Base-by-base conservation (phyloP, 2,113 vertebrate species). In the Saccopteryx bilineata region DNA sequence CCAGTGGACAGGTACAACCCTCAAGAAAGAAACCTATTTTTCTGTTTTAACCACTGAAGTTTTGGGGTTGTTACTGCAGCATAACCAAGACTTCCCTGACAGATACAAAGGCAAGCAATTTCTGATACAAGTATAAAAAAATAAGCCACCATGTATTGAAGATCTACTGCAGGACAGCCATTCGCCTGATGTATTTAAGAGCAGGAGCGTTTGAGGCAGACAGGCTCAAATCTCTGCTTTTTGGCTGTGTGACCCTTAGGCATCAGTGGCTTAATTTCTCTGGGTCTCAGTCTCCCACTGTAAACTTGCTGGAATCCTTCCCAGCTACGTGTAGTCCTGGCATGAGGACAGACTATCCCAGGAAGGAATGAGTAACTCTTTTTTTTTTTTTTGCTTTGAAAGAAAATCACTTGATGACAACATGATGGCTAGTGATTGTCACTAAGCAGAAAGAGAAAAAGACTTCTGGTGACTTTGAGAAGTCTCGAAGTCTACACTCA, bases 381-480 rank as follows among this genome's bases (percentile, higher is more conserved):
- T 39, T 39, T 39, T 3, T n/a, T 56, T 23, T 60, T n/a, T 66
- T 87, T 91, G 69, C 75, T 92, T 28, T 95, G 93, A 58, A 86
- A 86, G 33, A 46, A 87, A 48, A 89, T 88, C 48, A 9, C 48
- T 52, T 65, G 65, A 52, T 28, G 56, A 66, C 24, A 23, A 79
- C 58, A 12, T 7, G 9, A 72, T 7, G 9, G 26, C 28, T 61
- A 56, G 78, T 11, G 46, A 39, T 31, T 9, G 81, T 65, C 61
- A 65, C 1, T 28, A 46, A 65, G 65, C 85, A 60, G 81, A 92
- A 95, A 46, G 39, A 83, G 75, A 68, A 95, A 88, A 66, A 54
- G 1, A 56, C 39, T 39, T 39, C 39, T 3, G 39, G 39, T 39
- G 31, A 52, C 48, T 68, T 69, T 46, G 1, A 31, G 31, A 61